phyloP scores from a whole-genome alignment of 2,888 invertebrate genomes.

The Endotricha flammealis region DNA sequence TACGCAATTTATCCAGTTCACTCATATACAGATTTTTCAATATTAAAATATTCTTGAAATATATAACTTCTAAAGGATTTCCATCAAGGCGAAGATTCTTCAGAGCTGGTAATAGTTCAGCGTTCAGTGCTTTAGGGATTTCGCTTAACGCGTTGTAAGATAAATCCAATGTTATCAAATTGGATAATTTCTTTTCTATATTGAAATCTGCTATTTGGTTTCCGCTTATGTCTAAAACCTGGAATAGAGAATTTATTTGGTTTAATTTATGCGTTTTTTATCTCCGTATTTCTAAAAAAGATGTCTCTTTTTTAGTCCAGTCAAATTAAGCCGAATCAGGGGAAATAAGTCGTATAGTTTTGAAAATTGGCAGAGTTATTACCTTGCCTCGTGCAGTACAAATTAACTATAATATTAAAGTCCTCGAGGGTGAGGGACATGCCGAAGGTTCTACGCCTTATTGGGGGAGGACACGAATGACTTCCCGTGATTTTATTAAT shows the following conservation, averaged over 20 bases:
- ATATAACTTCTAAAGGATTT: slow-evolving; percentile 68
- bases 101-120: slow-evolving; percentile 63
- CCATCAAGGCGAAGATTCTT: slow-evolving; percentile 70
- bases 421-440: no score
- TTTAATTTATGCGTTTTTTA: no score
- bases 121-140: slow-evolving; percentile 63
- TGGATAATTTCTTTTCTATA: slow-evolving; percentile 56
- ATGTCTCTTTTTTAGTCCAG: no score
- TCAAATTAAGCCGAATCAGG: neutral
- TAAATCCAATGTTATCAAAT: slow-evolving; percentile 66
- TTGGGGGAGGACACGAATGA: no score
- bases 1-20: slow-evolving; percentile 45
- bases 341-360: neutral
- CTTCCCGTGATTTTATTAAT: no score
- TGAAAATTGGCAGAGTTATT: no score
- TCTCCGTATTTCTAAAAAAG: no score
- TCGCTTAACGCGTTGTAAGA: slow-evolving; percentile 67
- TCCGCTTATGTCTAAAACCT: slow-evolving; percentile 65
- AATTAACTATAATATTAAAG: no score
- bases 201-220: slow-evolving; percentile 66
- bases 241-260: slow-evolving; percentile 27
- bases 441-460: no score
- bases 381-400: no score
- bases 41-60: slow-evolving; percentile 64
- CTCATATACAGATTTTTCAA: slow-evolving; percentile 64